A percentile compares a stretch with the other conserved stretches of the same genome.
phyloP scores from a whole-genome alignment of 1,140 invertebrate genomes.

The Atta cephalotes region DNA sequence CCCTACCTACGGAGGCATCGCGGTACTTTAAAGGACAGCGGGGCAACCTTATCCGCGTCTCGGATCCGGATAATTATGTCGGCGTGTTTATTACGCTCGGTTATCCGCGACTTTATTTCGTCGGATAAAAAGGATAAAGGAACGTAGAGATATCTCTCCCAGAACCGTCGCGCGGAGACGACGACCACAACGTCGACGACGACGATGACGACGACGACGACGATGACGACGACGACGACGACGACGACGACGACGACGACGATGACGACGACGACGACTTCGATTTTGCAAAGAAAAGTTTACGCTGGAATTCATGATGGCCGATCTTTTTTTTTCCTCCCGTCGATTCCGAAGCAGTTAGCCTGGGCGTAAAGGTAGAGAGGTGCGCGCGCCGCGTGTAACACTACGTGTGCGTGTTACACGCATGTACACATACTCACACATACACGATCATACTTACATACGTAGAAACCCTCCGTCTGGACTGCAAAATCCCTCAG shows the following conservation, averaged over 20 bases:
- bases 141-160: slow-evolving; percentile 28
- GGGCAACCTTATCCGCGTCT: slow-evolving; percentile 60
- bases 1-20: slow-evolving; percentile 43
- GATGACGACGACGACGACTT: background rate
- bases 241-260: background rate
- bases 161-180: slow-evolving; percentile 21
- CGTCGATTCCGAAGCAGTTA: slow-evolving; percentile 67
- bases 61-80: slow-evolving; percentile 83
- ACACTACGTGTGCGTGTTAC: background rate
- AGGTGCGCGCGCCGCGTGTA: slow-evolving; percentile 36
- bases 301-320: slow-evolving; percentile 77
- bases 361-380: slow-evolving; percentile 42
- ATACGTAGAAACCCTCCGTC: background rate
- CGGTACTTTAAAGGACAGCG: slow-evolving; percentile 59
- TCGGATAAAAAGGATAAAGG: slow-evolving; percentile 57
- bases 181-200: background rate
- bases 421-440: background rate
- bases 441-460: background rate
- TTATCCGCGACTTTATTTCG: slow-evolving; percentile 78
- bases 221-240: background rate
- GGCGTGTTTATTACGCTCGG: slow-evolving; percentile 82
- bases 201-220: background rate
- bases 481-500: slow-evolving; percentile 57
- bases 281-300: slow-evolving; percentile 66
- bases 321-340: slow-evolving; percentile 65